Conservation (phyloP, 2,113 vertebrate genomes). For the Heterotilapia buettikoferi region DNA sequence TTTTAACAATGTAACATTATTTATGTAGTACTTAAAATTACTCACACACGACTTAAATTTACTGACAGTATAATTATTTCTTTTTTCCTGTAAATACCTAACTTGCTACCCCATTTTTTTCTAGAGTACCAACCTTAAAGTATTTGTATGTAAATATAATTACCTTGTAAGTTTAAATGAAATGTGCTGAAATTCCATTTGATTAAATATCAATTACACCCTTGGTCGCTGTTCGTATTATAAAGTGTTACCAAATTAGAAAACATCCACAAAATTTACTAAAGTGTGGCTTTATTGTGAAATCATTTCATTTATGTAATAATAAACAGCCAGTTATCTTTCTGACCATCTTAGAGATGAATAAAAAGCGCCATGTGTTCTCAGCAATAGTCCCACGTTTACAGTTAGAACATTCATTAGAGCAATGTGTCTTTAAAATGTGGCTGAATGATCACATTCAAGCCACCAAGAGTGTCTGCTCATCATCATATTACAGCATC, state of each 20-base stretch:
- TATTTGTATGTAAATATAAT: neutral
- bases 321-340: neutral
- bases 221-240: neutral
- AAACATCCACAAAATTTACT: neutral
- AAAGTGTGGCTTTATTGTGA: neutral
- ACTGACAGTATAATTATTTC: neutral
- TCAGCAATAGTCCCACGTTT: neutral
- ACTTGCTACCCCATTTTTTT: neutral
- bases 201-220: neutral
- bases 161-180: neutral
- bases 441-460: neutral
- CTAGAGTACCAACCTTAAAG: neutral
- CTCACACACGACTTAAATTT: neutral
- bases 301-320: neutral
- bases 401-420: neutral
- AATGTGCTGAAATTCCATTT: neutral
- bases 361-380: neutral
- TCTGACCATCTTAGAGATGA: neutral
- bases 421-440: neutral
- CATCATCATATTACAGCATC: conserved; percentile 23
- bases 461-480: conserved; percentile 26
- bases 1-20: neutral
- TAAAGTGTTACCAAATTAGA: neutral
- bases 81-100: neutral
- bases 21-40: neutral